Conservation (phyloP, 2,888 invertebrate species). For the Aleiodes alternator region DNA sequence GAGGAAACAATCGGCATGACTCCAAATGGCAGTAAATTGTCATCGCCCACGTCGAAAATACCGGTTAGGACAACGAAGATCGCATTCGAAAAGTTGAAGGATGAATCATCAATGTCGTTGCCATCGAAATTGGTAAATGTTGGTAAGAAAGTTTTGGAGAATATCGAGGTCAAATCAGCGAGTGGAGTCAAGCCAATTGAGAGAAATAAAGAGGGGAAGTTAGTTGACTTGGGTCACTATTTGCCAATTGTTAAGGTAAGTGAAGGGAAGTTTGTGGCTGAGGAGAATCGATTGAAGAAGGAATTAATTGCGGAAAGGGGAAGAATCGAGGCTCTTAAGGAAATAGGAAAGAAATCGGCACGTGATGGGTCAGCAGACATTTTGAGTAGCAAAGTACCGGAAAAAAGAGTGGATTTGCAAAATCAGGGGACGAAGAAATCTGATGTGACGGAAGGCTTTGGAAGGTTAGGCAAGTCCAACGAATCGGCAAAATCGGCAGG, state of each 20-base stretch:
- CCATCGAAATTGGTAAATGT: too few species aligned
- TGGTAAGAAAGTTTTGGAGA: too few species aligned
- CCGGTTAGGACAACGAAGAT: neutral
- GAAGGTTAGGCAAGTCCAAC: too few species aligned
- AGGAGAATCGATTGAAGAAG: constrained; percentile 46
- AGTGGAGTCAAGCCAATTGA: constrained; percentile 60
- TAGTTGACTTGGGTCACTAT: constrained; percentile 62
- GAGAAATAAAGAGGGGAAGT: constrained; percentile 58
- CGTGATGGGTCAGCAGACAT: neutral
- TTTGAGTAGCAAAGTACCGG: constrained; percentile 23
- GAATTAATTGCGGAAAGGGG: constrained; percentile 30
- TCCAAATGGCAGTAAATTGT: constrained; percentile 27
- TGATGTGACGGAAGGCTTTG: too few species aligned
- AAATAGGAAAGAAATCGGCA: constrained; percentile 40
- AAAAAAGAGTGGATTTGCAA: constrained; percentile 27
- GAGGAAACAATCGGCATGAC: neutral
- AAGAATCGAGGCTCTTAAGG: too few species aligned
- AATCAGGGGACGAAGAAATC: neutral
- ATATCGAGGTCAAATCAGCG: constrained; percentile 37
- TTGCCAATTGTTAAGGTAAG: constrained; percentile 58
- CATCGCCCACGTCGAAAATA: constrained; percentile 15
- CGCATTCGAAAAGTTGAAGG: neutral
- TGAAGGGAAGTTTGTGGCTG: constrained; percentile 50
- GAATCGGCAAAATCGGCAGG: too few species aligned
- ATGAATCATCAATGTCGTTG: neutral